Evolutionary conservation across 1,140 invertebrate species (phyloP).

Genomic region (Eurosta solidaginis): DNA sequence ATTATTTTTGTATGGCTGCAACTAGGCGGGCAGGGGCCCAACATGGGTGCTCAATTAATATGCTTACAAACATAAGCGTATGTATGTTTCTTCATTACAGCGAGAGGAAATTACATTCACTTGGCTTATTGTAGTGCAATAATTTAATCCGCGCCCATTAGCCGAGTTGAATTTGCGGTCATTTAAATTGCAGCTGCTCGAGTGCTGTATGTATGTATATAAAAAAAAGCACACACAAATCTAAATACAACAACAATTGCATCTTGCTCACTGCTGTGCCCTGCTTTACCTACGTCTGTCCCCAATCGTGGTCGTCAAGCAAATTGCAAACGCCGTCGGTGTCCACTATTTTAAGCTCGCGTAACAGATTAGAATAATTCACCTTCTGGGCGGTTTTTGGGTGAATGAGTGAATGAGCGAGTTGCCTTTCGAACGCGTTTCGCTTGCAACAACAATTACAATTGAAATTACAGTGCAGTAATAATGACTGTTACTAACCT

Average conservation of each 20-base stretch:
- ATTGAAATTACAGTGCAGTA: neutral
- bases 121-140: neutral
- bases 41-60: neutral
- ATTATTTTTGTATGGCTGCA: conserved; percentile 20
- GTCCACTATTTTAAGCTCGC: conserved; percentile 31
- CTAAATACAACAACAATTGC: neutral
- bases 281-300: neutral
- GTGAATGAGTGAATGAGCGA: too few relatives aligned
- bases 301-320: neutral
- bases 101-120: conserved; percentile 14
- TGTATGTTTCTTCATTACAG: too few relatives aligned
- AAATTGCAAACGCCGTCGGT: conserved; percentile 31
- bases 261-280: neutral
- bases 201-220: too few relatives aligned
- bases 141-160: conserved; percentile 17
- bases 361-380: conserved; percentile 34
- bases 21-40: neutral
- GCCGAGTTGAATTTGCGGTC: conserved; percentile 17
- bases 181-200: conserved; percentile 30
- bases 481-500: neutral
- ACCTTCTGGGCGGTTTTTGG: conserved; percentile 9
- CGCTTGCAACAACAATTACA: neutral
- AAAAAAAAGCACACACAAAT: neutral
- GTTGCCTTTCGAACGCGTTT: conserved; percentile 18
- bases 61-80: too few relatives aligned